phyloP scores from a whole-genome alignment of 1,140 invertebrate genomes.

The Saxidomus purpurata region DNA sequence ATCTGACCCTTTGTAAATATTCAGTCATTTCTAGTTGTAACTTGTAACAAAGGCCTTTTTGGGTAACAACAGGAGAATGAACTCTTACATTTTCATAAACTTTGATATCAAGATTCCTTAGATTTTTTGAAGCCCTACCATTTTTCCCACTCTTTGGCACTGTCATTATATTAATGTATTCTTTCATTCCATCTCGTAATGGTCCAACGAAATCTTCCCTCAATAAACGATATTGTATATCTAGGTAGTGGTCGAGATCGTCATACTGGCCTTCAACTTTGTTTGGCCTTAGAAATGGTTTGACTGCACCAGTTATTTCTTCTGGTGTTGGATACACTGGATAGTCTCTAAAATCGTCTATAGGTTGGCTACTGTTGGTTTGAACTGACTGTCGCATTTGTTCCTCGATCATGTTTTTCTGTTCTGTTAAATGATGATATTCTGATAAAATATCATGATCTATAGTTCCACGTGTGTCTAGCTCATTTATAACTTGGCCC shows the following conservation, averaged over 20 bases:
- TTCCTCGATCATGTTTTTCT: not conserved
- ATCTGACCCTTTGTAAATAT: constrained; percentile 75
- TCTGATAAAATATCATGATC: not conserved
- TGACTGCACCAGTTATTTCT: constrained; percentile 75
- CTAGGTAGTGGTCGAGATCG: constrained; percentile 91
- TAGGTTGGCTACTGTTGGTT: constrained; percentile 61
- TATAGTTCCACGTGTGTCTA: not conserved
- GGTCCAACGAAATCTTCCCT: constrained; percentile 89
- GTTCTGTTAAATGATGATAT: not conserved
- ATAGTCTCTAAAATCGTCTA: constrained; percentile 81
- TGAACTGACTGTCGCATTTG: not conserved
- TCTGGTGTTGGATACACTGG: constrained; percentile 74
- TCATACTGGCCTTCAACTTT: constrained; percentile 89
- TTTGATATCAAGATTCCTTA: not conserved
- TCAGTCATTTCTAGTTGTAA: constrained; percentile 76
- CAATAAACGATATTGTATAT: constrained; percentile 92
- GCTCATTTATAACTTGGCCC: not conserved
- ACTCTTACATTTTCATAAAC: constrained; percentile 74
- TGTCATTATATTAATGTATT: constrained; percentile 57
- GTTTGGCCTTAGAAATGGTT: constrained; percentile 88
- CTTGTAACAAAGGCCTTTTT: constrained; percentile 69
- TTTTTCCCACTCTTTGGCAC: not conserved
- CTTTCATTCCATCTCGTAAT: constrained; percentile 83
- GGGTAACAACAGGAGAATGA: constrained; percentile 67
- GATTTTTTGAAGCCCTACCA: not conserved